Evolutionary conservation across 2,888 invertebrate species (phyloP).

Genomic region (Chymomyza procnemis): DNA sequence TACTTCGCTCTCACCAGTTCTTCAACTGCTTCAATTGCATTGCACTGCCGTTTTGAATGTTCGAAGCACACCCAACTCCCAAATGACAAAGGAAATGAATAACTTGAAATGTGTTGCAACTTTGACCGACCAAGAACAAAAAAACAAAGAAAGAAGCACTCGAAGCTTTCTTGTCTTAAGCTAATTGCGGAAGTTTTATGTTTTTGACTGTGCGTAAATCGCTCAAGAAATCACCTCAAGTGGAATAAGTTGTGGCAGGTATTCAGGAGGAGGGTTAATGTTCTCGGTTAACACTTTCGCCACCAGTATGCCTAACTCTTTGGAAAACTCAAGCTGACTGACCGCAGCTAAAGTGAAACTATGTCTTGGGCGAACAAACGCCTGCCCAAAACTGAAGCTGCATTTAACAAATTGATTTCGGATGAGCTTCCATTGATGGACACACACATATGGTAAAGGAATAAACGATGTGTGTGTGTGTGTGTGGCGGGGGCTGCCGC

Average conservation of each 20-base stretch:
- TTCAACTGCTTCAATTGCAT: slow-evolving; percentile 5
- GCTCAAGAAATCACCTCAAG: slow-evolving; percentile 72
- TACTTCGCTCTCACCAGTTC: not conserved
- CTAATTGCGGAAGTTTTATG: slow-evolving; percentile 71
- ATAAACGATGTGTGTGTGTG: slow-evolving; percentile 23
- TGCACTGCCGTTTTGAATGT: not conserved
- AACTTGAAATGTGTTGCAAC: slow-evolving; percentile 28
- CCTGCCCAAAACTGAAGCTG: slow-evolving; percentile 32
- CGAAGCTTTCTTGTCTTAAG: slow-evolving; percentile 17
- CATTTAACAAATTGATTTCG: slow-evolving; percentile 71
- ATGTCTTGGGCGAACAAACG: not conserved
- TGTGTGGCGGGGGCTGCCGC: slow-evolving; percentile 46
- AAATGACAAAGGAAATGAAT: slow-evolving; percentile 49
- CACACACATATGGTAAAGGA: slow-evolving; percentile 39
- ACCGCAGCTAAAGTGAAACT: not conserved
- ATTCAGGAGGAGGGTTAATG: slow-evolving; percentile 32
- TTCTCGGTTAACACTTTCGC: slow-evolving; percentile 60
- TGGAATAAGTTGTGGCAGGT: slow-evolving; percentile 69
- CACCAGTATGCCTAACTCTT: not conserved
- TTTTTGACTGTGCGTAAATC: slow-evolving; percentile 71
- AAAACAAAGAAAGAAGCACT: not conserved
- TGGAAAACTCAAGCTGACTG: slow-evolving; percentile 5
- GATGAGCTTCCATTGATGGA: slow-evolving; percentile 59
- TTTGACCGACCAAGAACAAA: slow-evolving; percentile 1
- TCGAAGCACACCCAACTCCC: not conserved